These are phyloP conservation scores for Thomomys bottae DNA, from an alignment of 2,113 vertebrate species.

Conservation along the genomic window DNA sequence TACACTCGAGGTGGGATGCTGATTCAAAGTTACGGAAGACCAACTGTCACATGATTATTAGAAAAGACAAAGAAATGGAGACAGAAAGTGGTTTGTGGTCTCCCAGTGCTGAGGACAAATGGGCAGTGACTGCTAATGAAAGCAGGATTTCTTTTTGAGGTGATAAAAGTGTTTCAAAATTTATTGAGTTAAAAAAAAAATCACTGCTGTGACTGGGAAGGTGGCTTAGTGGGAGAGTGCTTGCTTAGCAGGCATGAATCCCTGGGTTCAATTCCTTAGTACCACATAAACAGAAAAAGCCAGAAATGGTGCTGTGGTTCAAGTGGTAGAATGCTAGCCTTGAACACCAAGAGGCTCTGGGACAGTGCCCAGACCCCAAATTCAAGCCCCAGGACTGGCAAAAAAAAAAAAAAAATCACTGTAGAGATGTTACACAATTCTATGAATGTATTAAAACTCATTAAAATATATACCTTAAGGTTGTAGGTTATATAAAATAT, in stretches of 20 bases:
- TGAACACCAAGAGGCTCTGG: too few relatives aligned
- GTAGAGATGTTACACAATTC: background rate
- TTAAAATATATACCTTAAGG: background rate
- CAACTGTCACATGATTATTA: background rate
- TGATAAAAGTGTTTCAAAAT: background rate
- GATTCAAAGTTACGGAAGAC: background rate
- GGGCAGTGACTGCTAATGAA: background rate
- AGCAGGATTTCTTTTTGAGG: background rate
- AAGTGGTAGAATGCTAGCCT: too few relatives aligned
- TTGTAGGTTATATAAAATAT: background rate
- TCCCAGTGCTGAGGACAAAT: background rate
- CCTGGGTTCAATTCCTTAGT: too few relatives aligned
- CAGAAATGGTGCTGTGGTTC: too few relatives aligned
- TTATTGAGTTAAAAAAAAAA: background rate
- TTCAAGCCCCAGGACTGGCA: too few relatives aligned
- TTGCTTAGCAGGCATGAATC: too few relatives aligned
- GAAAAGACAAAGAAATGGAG: background rate
- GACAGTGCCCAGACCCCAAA: too few relatives aligned
- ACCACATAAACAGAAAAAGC: too few relatives aligned
- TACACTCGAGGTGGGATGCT: background rate
- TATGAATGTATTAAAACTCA: background rate
- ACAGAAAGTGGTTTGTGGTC: background rate
- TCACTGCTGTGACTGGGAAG: too few relatives aligned
- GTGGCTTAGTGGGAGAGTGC: too few relatives aligned
- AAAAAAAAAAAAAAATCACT: too few relatives aligned